A percentile compares a stretch with the other conserved stretches of the same genome.
Conservation (phyloP, 2,888 invertebrate species). For the Ichneumon xanthorius region DNA sequence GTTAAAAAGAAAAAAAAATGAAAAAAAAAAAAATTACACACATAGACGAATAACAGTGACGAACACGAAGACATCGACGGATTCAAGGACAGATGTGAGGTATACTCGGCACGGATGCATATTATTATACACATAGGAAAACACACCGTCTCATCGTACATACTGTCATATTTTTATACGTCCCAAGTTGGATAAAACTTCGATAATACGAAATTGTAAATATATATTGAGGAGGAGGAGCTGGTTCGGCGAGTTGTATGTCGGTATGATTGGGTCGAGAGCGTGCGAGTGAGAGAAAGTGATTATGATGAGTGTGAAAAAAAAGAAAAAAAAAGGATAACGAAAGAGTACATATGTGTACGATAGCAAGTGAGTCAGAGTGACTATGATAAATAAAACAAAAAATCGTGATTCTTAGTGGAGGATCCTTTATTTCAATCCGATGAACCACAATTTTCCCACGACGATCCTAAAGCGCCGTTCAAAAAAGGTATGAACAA, state of each 20-base stretch:
- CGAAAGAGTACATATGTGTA: conserved; percentile 59
- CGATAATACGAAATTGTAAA: conserved; percentile 74
- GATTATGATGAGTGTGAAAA: conserved; percentile 50
- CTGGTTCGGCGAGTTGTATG: conserved; percentile 58
- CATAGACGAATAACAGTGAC: conserved; percentile 26
- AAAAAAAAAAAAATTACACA: conserved; percentile 5
- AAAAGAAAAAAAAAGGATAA: conserved; percentile 51
- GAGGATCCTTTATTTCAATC: conserved; percentile 17
- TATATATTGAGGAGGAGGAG: conserved; percentile 68
- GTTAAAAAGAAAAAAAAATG: conserved; percentile 52
- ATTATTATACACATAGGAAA: conserved; percentile 30
- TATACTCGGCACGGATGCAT: conserved; percentile 21
- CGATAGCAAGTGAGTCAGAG: conserved; percentile 45
- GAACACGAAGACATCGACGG: conserved; percentile 12
- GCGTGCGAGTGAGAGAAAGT: conserved; percentile 26
- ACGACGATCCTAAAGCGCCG: conserved; percentile 13
- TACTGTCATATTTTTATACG: conserved; percentile 84
- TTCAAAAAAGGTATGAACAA: conserved; percentile 68
- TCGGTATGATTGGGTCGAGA: conserved; percentile 42
- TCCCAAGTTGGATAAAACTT: conserved; percentile 70
- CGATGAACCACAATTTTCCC: not conserved
- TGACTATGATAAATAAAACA: conserved; percentile 61
- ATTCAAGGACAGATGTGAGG: conserved; percentile 10
- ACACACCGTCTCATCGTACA: conserved; percentile 60
- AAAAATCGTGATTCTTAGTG: conserved; percentile 63